Percentiles rank a stretch among this genome's conserved stretches.
Evolutionary conservation across 1,140 invertebrate genomes (phyloP).

Genomic region (Paralvinella palmiformis): DNA sequence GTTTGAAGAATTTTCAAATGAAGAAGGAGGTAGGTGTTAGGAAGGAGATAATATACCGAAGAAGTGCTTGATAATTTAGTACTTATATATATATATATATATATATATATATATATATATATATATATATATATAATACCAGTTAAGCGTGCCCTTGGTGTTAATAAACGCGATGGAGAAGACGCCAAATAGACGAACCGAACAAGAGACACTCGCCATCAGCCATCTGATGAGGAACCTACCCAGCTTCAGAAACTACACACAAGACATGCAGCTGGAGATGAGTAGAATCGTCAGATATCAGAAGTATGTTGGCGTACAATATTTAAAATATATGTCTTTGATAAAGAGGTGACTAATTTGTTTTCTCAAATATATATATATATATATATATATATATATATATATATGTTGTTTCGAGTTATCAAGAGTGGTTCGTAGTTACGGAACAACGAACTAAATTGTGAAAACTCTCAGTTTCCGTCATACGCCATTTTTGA

Average conservation of each 20-base stretch:
- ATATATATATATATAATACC: background rate
- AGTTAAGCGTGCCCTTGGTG: background rate
- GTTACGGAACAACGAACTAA: background rate
- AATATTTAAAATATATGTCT: background rate
- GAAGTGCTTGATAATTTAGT: background rate
- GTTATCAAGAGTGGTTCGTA: background rate
- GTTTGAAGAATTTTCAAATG: background rate
- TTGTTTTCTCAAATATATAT: background rate
- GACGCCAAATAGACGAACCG: background rate
- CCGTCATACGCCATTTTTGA: background rate
- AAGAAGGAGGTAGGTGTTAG: conserved; percentile 52
- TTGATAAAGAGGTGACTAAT: background rate
- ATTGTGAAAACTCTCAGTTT: background rate
- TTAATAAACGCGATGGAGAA: background rate
- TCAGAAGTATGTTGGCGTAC: conserved; percentile 10
- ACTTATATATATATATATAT: background rate
- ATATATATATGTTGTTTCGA: background rate
- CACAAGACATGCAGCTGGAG: conserved; percentile 13
- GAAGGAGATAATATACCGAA: background rate
- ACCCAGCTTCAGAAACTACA: conserved; percentile 17
- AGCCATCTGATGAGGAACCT: background rate
- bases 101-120: background rate
- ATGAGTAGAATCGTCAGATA: conserved; percentile 20
- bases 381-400: background rate
- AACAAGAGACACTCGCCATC: conserved; percentile 6